phyloP scores from a whole-genome alignment of 2,888 invertebrate species.

The Cheilosia soror region DNA sequence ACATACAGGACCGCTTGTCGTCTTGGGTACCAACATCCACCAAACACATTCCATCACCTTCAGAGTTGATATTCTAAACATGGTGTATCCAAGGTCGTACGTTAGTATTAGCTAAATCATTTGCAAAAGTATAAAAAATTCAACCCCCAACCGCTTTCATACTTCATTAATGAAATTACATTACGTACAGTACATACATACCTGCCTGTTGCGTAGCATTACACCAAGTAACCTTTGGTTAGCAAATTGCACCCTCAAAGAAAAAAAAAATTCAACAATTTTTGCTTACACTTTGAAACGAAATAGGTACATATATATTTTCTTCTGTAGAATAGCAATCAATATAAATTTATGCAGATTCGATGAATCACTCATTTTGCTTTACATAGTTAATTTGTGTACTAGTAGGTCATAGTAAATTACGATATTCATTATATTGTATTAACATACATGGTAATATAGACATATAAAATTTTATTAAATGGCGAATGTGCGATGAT shows the following conservation, averaged over 20 bases:
- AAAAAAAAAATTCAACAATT: not conserved
- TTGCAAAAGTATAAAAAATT: too few relatives aligned
- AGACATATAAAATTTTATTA: slow-evolving; percentile 34
- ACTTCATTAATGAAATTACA: too few relatives aligned
- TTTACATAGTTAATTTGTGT: slow-evolving; percentile 37
- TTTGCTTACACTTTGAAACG: slow-evolving; percentile 45
- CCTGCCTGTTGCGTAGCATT: too few relatives aligned
- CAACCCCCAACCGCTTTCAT: too few relatives aligned
- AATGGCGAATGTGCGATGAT: slow-evolving; percentile 52
- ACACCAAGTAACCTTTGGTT: not conserved
- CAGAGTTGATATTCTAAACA: too few relatives aligned
- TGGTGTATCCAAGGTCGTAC: too few relatives aligned
- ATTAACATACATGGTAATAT: slow-evolving; percentile 33
- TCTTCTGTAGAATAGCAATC: slow-evolving; percentile 39
- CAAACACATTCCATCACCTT: too few relatives aligned
- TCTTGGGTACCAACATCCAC: too few relatives aligned
- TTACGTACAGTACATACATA: too few relatives aligned
- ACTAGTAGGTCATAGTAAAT: slow-evolving; percentile 48
- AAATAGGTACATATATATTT: slow-evolving; percentile 40
- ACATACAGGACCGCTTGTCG: too few relatives aligned
- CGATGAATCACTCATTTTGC: slow-evolving; percentile 39
- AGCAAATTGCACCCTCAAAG: not conserved
- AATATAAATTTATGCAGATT: slow-evolving; percentile 59
- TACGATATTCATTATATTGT: slow-evolving; percentile 51
- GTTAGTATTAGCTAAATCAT: too few relatives aligned